A percentile compares a stretch with the other conserved stretches of the same genome.
Conservation (phyloP, 2,113 vertebrate species). For the Kryptolebias marmoratus region DNA sequence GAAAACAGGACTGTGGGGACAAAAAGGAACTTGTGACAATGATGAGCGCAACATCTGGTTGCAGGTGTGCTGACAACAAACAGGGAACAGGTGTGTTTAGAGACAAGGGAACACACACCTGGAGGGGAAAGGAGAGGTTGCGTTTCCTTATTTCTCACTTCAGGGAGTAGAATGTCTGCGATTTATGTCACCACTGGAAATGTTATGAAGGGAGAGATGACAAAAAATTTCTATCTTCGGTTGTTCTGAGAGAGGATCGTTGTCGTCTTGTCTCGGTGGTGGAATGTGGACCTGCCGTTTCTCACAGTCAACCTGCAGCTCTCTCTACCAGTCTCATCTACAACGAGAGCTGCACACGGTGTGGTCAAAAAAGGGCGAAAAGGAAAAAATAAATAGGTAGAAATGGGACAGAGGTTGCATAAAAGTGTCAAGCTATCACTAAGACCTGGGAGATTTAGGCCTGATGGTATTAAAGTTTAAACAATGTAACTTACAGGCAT, state of each 20-base stretch:
- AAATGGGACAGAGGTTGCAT: slow-evolving; percentile 9
- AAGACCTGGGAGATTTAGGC: slow-evolving; percentile 28
- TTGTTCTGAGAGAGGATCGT: not conserved
- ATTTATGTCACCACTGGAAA: not conserved
- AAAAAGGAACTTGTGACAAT: too few species aligned
- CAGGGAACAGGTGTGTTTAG: not conserved
- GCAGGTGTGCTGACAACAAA: not conserved
- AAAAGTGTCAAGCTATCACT: slow-evolving; percentile 56
- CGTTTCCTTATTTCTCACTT: slow-evolving; percentile 2
- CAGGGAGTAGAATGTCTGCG: not conserved
- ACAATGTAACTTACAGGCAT: too few species aligned
- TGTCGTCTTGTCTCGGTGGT: not conserved
- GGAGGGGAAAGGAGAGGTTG: not conserved
- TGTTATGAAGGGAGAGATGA: not conserved
- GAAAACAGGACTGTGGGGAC: too few species aligned
- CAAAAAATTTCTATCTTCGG: not conserved
- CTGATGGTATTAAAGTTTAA: not conserved
- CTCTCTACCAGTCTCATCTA: slow-evolving; percentile 6
- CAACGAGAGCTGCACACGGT: not conserved
- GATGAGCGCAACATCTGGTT: not conserved
- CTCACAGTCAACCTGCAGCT: slow-evolving; percentile 20
- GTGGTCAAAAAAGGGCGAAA: slow-evolving; percentile 16
- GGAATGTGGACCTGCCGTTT: slow-evolving; percentile 4
- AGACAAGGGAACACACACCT: not conserved
- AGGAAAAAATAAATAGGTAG: slow-evolving; percentile 23